Base-by-base conservation (phyloP, 2,113 vertebrate genomes). In the Hoplias malabaricus region DNA sequence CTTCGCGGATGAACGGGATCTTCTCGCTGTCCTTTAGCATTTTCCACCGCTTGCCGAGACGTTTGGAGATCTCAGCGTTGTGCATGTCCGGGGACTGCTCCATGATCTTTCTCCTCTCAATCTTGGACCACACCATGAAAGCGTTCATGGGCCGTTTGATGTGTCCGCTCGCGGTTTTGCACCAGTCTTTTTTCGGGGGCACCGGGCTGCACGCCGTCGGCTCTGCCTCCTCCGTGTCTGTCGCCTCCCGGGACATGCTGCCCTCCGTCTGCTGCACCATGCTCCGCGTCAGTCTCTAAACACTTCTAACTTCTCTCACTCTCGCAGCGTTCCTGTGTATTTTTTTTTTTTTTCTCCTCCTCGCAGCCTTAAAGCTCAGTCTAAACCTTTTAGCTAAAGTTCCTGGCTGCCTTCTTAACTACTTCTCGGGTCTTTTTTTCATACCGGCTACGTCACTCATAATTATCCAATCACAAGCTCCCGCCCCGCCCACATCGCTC, bases 81-180 rank as follows among this genome's bases (percentile, higher is more conserved):
- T 99, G 97, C 95, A 96, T 95, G 92, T 98, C 96, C 5, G 96
- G 96, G 0, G 92, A 92, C 88, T 96, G 94, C 87, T 95, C 94
- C 96, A 98, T 98, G 87, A 99, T 96, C 92, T 98, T 98, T 73
- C 95, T 84, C 82, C 97, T 79, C 92, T 99, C 96, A 82, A 95
- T 94, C 86, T 97, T 96, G 12, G 97, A 98, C 97, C 97, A 99
- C 40, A 98, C 97, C 97, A 99, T 99, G 88, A 99, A 99, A 0
- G 97, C 97, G 84, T 99, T 99, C 97, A 99, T 98, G 36, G 97
- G 97, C 16, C 97, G 86, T 69, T 99, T 99, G 67, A 99, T 98
- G 90, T 98, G 96, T 13, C 96, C 96, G 19, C 93, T 93, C 1
- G 95, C 95, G 1, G 95, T 97, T 79, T 95, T 95, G 85, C 96